Evolutionary conservation across 2,797 vertebrate genomes (phyloP).

Genomic region (Epinephelus coioides): DNA sequence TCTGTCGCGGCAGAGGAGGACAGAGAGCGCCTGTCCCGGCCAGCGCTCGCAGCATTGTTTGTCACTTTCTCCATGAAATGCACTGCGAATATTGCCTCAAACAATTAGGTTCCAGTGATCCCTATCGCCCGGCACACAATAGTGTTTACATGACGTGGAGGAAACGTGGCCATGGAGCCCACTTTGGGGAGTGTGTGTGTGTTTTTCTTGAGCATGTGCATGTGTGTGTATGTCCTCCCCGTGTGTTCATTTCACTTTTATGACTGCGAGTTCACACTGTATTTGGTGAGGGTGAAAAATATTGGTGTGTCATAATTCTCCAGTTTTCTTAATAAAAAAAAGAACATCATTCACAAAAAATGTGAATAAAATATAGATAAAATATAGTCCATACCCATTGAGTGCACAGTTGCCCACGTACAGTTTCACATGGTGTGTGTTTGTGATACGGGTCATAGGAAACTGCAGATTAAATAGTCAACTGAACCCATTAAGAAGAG

Average conservation of each 20-base stretch:
- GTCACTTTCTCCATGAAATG: slow-evolving; percentile 85
- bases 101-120: slow-evolving; percentile 86
- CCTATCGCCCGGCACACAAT: slow-evolving; percentile 84
- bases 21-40: slow-evolving; percentile 53
- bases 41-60: slow-evolving; percentile 72
- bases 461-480: too few species aligned
- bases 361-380: too few species aligned
- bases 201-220: slow-evolving; percentile 49
- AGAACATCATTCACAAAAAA: too few species aligned
- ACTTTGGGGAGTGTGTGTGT: slow-evolving; percentile 70
- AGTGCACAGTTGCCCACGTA: too few species aligned
- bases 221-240: slow-evolving; percentile 26
- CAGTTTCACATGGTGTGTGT: too few species aligned
- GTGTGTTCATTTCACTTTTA: slow-evolving; percentile 26
- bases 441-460: too few species aligned
- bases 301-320: neutral
- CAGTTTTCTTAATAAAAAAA: neutral
- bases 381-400: too few species aligned
- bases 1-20: slow-evolving; percentile 49
- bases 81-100: slow-evolving; percentile 80
- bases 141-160: slow-evolving; percentile 85
- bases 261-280: neutral
- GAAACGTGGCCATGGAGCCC: slow-evolving; percentile 84
- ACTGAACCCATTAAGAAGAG: too few species aligned
- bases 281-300: neutral